These are phyloP conservation scores for Homarus gammarus DNA, from an alignment of 2,888 invertebrate genomes.

Conservation along the genomic window DNA sequence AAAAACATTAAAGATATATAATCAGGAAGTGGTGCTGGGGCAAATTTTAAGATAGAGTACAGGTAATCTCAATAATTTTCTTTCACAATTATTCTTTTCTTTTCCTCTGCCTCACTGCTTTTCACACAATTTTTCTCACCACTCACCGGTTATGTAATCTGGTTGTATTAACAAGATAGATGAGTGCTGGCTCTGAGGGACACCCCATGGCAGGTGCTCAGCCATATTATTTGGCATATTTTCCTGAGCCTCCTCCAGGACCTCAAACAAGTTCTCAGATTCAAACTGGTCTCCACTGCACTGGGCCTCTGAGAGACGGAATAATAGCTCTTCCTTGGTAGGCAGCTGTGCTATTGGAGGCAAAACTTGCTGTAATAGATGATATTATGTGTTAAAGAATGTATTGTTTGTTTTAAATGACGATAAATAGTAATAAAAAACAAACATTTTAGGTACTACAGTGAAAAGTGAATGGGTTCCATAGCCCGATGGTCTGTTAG, in stretches of 20 bases:
- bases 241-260: neutral
- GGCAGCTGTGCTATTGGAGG: neutral
- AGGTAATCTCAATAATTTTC: no score
- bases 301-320: neutral
- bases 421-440: no score
- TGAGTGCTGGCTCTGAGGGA: neutral
- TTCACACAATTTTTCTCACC: neutral
- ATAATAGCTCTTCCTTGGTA: neutral
- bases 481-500: no score
- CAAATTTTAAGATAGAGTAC: no score
- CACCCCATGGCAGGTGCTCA: constrained; percentile 32
- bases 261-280: neutral
- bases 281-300: constrained; percentile 17
- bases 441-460: no score
- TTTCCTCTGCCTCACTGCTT: constrained; percentile 17
- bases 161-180: constrained; percentile 22
- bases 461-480: no score
- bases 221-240: neutral
- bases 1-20: no score
- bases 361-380: neutral
- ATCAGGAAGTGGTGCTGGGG: no score
- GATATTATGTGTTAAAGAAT: no score
- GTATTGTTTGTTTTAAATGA: no score
- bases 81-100: neutral
- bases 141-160: constrained; percentile 40